Conservation (phyloP, 2,888 invertebrate species). For the Eristalinus aeneus region DNA sequence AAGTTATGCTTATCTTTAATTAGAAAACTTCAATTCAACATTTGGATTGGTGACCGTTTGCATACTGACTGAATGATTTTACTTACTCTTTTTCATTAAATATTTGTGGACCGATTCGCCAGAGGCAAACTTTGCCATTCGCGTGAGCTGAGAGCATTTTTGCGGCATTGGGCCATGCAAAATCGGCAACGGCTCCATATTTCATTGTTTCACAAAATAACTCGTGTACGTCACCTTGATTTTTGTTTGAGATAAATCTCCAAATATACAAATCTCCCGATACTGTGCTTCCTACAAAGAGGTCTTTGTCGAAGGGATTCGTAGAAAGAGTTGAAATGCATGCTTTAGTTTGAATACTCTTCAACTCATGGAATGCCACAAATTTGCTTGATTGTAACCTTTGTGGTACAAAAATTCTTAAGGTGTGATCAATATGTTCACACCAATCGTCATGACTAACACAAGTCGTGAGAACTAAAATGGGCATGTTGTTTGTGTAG, state of each 20-base stretch:
- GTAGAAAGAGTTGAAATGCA: constrained; percentile 77
- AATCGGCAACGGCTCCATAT: constrained; percentile 76
- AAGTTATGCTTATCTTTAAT: constrained; percentile 9
- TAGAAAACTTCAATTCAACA: constrained; percentile 21
- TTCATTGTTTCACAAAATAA: constrained; percentile 74
- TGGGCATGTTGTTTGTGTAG: constrained; percentile 78
- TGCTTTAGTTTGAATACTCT: constrained; percentile 76
- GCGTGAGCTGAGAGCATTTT: constrained; percentile 76
- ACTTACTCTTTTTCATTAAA: constrained; percentile 75
- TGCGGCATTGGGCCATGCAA: constrained; percentile 77
- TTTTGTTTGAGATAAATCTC: constrained; percentile 73
- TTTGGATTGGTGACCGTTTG: not conserved
- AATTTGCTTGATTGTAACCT: constrained; percentile 74
- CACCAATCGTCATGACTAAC: constrained; percentile 79
- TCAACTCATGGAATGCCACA: constrained; percentile 76
- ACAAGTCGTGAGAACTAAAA: constrained; percentile 75
- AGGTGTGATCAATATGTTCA: constrained; percentile 77
- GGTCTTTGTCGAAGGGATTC: constrained; percentile 77
- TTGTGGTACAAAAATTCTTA: constrained; percentile 77
- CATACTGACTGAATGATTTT: not conserved
- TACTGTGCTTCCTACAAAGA: constrained; percentile 78
- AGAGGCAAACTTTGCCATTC: constrained; percentile 77
- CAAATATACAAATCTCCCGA: constrained; percentile 79
- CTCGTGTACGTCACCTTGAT: constrained; percentile 74
- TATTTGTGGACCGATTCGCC: constrained; percentile 75